Base-by-base conservation (phyloP, 2,888 invertebrate species). In the Argyra leucocephala region DNA sequence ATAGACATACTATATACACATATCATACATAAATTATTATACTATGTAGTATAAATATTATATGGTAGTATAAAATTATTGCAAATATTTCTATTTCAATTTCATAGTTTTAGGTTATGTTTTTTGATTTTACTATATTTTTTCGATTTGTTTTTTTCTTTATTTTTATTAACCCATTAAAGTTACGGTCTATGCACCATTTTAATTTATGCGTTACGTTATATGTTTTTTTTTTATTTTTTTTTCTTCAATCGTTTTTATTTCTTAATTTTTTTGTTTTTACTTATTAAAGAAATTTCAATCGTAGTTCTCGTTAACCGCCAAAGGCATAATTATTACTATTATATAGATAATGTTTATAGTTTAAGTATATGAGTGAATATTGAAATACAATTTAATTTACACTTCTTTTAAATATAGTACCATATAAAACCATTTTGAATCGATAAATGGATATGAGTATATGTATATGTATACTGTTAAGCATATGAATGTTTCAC, bases 151-250 rank as follows among this genome's bases (percentile, higher is more conserved):
- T 48, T 10, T 31, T 48, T 48, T 48, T 48, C 18, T 48, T 10
- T 48, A 48, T 18, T 48, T 48, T 5, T 48, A 5, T 48, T 48
- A 48, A 48, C 48, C 48, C 48, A 48, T 48, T n/a, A 48, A 48
- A 48, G 48, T 48, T 48, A 48, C 48, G 48, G 48, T 48, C 48
- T 48, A 48, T 48, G 48, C 48, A 48, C 48, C 48, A 48, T 48
- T 48, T 48, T 48, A 48, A 48, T 48, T 48, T 48, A 48, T 48
- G 48, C 48, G 48, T 48, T 48, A 48, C 48, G 48, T 48, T 48
- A 48, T 48, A 48, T 5, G n/a, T 18, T 31, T 31, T 31, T 31
- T 31, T 31, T 31, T n/a, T n/a, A 31, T 10, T 31, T 31, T 31
- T 31, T 26, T 26, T 6, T 7, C 31, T 31, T 6, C 9, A 31